These are phyloP conservation scores for Tetragonula clypearis DNA, from an alignment of 1,140 invertebrate species.

Conservation along the genomic window DNA sequence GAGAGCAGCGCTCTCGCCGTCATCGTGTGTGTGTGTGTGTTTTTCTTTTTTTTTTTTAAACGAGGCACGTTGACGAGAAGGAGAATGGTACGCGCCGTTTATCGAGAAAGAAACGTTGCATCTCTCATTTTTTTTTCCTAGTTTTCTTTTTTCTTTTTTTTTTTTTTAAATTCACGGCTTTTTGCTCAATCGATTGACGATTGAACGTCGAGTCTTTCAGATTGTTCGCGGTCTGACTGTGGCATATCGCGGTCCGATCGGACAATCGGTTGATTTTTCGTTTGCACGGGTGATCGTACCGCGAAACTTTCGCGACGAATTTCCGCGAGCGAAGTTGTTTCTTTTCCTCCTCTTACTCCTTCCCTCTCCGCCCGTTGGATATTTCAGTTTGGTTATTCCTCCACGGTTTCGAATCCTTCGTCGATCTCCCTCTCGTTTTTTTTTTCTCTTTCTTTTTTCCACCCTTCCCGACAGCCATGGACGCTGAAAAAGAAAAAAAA, in stretches of 20 bases:
- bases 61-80: constrained; percentile 22
- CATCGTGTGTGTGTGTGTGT: background rate
- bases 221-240: constrained; percentile 17
- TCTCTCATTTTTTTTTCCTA: background rate
- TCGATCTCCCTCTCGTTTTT: constrained; percentile 19
- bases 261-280: constrained; percentile 6
- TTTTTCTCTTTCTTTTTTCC: constrained; percentile 26
- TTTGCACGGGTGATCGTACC: background rate
- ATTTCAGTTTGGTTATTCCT: constrained; percentile 11
- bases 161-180: background rate
- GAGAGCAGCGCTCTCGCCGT: background rate
- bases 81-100: background rate
- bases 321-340: background rate
- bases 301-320: background rate
- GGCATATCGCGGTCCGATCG: constrained; percentile 13
- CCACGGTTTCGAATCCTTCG: constrained; percentile 5
- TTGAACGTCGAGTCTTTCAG: constrained; percentile 26
- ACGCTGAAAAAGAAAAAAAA: background rate
- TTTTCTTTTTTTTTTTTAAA: background rate
- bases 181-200: background rate
- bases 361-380: background rate
- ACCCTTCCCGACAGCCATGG: background rate
- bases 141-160: background rate
- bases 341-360: background rate
- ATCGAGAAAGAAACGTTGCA: constrained; percentile 1